Evolutionary conservation across 2,888 invertebrate species (phyloP).

Genomic region (Chalcosyrphus nemorum): DNA sequence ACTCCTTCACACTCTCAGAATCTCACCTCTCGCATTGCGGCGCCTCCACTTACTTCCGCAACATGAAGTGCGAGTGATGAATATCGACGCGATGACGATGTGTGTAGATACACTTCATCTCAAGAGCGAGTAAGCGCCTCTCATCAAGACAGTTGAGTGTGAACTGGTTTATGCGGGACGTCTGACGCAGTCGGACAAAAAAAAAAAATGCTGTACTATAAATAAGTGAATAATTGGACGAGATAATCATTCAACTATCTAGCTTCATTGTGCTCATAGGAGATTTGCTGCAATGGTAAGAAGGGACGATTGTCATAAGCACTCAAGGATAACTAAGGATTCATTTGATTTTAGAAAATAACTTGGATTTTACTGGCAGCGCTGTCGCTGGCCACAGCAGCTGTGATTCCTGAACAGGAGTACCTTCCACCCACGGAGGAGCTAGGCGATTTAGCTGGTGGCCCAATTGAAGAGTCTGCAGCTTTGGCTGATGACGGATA

Average conservation of each 20-base stretch:
- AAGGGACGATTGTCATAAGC: neutral
- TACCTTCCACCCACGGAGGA: constrained; percentile 29
- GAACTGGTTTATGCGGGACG: constrained; percentile 9
- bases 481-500: too few species aligned
- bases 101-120: constrained; percentile 9
- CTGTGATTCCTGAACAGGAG: constrained; percentile 27
- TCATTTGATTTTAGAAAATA: constrained; percentile 16
- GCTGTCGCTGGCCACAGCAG: constrained; percentile 12
- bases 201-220: constrained; percentile 16
- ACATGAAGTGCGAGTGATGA: neutral
- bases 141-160: neutral
- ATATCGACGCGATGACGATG: neutral
- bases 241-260: constrained; percentile 6
- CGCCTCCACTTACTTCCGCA: constrained; percentile 37
- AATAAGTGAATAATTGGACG: constrained; percentile 13
- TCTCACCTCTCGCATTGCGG: neutral
- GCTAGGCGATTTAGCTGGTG: neutral
- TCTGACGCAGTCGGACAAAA: neutral
- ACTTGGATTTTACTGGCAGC: constrained; percentile 23
- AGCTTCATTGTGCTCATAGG: constrained; percentile 3
- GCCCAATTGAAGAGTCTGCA: neutral
- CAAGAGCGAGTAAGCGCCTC: neutral
- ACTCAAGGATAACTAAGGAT: neutral
- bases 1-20: neutral
- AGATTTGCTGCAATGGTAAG: constrained; percentile 24